Evolutionary conservation across 2,888 invertebrate species (phyloP).

Genomic region (Polyommatus iphigenia): DNA sequence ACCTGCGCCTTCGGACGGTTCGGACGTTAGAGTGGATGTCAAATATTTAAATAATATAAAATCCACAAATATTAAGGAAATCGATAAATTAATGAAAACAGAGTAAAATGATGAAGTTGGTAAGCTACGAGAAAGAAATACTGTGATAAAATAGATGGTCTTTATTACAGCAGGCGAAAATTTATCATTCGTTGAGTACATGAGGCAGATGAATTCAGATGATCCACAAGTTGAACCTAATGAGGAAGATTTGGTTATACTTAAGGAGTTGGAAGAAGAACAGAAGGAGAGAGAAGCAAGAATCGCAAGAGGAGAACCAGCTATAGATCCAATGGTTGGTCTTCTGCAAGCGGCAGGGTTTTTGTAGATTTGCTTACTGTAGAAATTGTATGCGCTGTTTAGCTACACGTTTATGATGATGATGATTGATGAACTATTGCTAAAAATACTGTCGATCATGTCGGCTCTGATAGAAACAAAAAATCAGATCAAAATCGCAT

Average conservation of each 20-base stretch:
- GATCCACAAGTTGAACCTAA: slow-evolving; percentile 59
- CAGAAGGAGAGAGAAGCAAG: slow-evolving; percentile 63
- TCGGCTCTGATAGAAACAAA: no score
- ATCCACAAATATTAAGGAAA: background rate
- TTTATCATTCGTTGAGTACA: slow-evolving; percentile 57
- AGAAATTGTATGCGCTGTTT: no score
- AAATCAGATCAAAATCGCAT: no score
- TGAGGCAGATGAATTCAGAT: slow-evolving; percentile 51
- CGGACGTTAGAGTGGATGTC: no score
- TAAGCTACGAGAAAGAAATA: background rate
- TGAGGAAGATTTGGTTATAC: slow-evolving; percentile 68
- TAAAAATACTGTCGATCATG: no score
- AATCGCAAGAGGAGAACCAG: slow-evolving; percentile 67
- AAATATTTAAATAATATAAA: background rate
- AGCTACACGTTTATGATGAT: no score
- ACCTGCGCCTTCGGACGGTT: no score
- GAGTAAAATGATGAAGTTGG: slow-evolving; percentile 7
- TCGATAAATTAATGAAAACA: background rate
- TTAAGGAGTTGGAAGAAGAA: slow-evolving; percentile 64
- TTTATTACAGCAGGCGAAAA: slow-evolving; percentile 51
- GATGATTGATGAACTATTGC: no score
- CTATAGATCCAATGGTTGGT: slow-evolving; percentile 68
- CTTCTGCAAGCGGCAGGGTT: background rate
- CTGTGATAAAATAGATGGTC: background rate
- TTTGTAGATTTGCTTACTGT: no score